Percentiles rank a stretch among this genome's conserved stretches.
These are phyloP conservation scores for Aphis gossypii DNA, from an alignment of 1,140 invertebrate species.

Conservation along the genomic window DNA sequence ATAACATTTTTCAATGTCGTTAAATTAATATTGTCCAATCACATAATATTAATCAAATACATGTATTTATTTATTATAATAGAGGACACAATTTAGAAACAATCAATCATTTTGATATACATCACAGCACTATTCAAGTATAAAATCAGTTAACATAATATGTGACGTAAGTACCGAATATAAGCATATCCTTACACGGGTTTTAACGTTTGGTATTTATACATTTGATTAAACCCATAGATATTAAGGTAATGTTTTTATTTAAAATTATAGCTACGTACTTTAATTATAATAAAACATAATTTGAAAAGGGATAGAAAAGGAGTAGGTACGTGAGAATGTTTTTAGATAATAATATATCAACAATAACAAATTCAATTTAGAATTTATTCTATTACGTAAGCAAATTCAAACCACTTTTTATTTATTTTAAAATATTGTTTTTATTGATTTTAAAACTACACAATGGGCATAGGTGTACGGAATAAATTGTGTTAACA, in stretches of 20 bases:
- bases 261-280: neutral
- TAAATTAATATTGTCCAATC: neutral
- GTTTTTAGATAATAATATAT: neutral
- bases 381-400: neutral
- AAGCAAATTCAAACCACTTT: neutral
- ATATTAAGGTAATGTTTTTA: neutral
- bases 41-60: constrained; percentile 6
- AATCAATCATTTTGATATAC: neutral
- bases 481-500: neutral
- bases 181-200: neutral
- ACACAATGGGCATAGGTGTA: neutral
- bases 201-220: neutral
- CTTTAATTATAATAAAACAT: neutral
- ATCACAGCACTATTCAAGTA: neutral
- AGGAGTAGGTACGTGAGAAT: neutral
- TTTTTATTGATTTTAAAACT: neutral
- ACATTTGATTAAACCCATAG: neutral
- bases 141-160: constrained; percentile 14
- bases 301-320: neutral
- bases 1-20: neutral
- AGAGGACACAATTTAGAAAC: neutral
- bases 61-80: neutral
- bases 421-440: constrained; percentile 6
- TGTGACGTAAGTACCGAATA: neutral
- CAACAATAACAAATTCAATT: neutral